Evolutionary conservation across 2,797 vertebrate species (phyloP), one percentile per base, ranked within the genome.

Genomic region (Eulemur albifrons): DNA sequence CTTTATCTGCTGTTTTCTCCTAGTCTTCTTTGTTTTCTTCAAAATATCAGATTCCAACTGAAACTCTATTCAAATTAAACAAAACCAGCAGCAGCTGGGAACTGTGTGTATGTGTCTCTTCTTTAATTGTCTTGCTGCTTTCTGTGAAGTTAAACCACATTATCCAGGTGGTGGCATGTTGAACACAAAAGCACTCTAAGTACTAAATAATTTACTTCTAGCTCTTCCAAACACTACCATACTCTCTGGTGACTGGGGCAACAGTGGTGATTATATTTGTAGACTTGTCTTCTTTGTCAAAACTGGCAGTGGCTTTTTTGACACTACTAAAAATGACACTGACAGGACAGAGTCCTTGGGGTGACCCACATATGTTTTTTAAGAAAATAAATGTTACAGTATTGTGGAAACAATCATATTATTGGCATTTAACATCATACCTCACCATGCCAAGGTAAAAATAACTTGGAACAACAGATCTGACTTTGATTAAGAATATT

Each of bases 251-350:
- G 82, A 86, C 73, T 72, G 45, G 59, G 81, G 12, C n/a, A 97
- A 59, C 30, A 73, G 14, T 91, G 59, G 57, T 94, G 75, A 93
- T 93, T 95, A 80, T 93, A 87, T 83, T 67, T 86, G 52, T 52
- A 93, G 63, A 52, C 23, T 59, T 94, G 38, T 59, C 59, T 90
- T 89, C 52, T 95, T 96, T 83, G 88, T 95, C 90, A 96, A 97
- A 97, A 76, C 57, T 92, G 52, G 52, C 63, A 88, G 32, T 93
- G 63, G n/a, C 54, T 95, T 92, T 95, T 88, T 54, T 83, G 85
- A 97, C 72, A 92, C 40, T 45, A 89, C 40, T 65, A 88, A 96
- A 96, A 97, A 75, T 93, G 93, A 96, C 48, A 76, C 32, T 95
- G 79, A 94, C 73, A 93, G 70, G 76, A 72, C 20, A 65, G 85